These are phyloP conservation scores for Anomalospiza imberbis DNA, from an alignment of 2,797 vertebrate genomes.

Conservation along the genomic window DNA sequence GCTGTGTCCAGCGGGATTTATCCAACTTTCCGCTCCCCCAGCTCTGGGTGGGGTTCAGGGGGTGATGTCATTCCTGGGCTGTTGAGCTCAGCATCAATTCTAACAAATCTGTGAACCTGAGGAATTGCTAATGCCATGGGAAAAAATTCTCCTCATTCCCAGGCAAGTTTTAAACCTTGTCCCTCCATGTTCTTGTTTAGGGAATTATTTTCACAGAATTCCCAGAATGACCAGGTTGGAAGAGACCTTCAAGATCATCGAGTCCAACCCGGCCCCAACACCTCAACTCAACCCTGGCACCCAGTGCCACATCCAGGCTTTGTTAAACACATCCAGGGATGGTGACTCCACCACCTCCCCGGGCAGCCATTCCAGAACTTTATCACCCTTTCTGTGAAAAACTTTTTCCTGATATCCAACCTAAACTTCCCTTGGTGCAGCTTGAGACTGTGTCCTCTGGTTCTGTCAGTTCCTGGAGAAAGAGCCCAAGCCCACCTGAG, in stretches of 20 bases:
- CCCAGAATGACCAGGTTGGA: neutral
- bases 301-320: too few relatives aligned
- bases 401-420: too few relatives aligned
- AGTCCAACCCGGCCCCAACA: neutral
- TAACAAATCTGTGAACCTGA: neutral
- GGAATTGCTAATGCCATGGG: neutral
- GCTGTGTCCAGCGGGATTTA: neutral
- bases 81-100: slow-evolving; percentile 22
- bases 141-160: neutral
- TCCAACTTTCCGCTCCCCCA: neutral
- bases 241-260: neutral
- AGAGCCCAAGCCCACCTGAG: too few relatives aligned
- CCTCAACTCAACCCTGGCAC: too few relatives aligned
- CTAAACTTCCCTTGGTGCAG: too few relatives aligned
- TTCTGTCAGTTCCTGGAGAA: too few relatives aligned
- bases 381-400: too few relatives aligned
- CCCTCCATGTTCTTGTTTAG: neutral
- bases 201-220: neutral
- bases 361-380: too few relatives aligned
- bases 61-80: neutral
- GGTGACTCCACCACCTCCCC: too few relatives aligned
- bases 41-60: neutral
- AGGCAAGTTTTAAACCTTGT: neutral
- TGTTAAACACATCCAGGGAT: too few relatives aligned
- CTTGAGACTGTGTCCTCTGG: too few relatives aligned